Evolutionary conservation across 2,888 invertebrate species (phyloP).

Genomic region (Andrena hattorfiana): DNA sequence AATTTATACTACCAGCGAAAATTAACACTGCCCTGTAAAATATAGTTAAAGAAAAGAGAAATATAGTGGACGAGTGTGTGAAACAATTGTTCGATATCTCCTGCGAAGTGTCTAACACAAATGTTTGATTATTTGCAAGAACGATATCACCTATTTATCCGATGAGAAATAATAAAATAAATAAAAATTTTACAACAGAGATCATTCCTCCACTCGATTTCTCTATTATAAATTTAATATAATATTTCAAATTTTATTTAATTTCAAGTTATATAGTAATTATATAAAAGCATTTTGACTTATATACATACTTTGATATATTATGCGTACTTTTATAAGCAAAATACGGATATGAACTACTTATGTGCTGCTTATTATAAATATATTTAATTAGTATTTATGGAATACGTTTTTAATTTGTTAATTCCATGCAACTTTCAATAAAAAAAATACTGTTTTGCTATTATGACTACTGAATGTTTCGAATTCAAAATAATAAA

Average conservation of each 20-base stretch:
- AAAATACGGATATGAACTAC: neutral
- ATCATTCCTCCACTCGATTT: slow-evolving; percentile 35
- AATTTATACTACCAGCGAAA: slow-evolving; percentile 36
- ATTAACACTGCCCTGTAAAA: slow-evolving; percentile 16
- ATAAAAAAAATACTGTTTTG: slow-evolving; percentile 26
- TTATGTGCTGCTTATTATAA: neutral
- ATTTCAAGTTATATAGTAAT: slow-evolving; percentile 13
- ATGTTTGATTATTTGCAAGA: neutral
- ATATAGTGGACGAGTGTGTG: slow-evolving; percentile 15
- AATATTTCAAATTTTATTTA: slow-evolving; percentile 20
- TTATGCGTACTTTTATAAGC: slow-evolving; percentile 14
- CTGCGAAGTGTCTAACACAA: neutral
- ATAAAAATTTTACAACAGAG: neutral
- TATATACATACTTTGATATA: slow-evolving; percentile 8
- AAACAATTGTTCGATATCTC: slow-evolving; percentile 8
- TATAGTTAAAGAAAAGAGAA: slow-evolving; percentile 33
- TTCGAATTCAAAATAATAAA: too few species aligned
- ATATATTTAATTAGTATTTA: slow-evolving; percentile 25
- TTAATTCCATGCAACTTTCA: slow-evolving; percentile 23
- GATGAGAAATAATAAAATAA: neutral
- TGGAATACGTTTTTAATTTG: slow-evolving; percentile 11
- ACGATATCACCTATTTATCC: neutral
- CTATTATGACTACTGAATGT: neutral
- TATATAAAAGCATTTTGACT: slow-evolving; percentile 14
- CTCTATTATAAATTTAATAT: slow-evolving; percentile 8